Base-by-base conservation (phyloP, 2,888 invertebrate species). In the Brenthis ino region DNA sequence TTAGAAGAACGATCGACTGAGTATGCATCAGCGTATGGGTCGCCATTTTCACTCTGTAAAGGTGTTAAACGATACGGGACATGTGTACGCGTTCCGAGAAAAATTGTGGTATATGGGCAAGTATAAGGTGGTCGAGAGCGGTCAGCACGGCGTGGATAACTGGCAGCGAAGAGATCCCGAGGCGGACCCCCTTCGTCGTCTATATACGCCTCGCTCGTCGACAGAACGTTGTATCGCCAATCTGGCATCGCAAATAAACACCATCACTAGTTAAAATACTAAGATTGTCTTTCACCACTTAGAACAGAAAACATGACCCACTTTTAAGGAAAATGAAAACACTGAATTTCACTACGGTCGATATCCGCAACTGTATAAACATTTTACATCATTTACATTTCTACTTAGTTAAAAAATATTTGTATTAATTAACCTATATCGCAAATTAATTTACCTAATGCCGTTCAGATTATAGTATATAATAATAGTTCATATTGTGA, bases 181-280 rank as follows among this genome's bases (percentile, higher is more conserved):
- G 82, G 80, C 24, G 85, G 80, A 61, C 79, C 81, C 57, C 82
- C 85, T 71, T 86, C 87, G 71, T 83, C 85, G 75, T 88, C 86
- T 75, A 91, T 85, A 78, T 88, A 92, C 78, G 93, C 93, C 85
- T 93, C 93, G 83, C 90, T 93, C 79, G 93, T 92, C 77, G 93
- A 93, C 79, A 93, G 84, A 79, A 93, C 92, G 85, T 93, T 93
- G 88, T 93, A 92, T 77, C 93, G 90, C 93, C 93, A 93, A 83
- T 93, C 93, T 77, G 93, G 93, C 93, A 93, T 93, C 78, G 84
- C 89, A 82, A 77, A 83, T 79, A 77, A 81, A 78, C 82, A 88
- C 83, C 90, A 91, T 91, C 85, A 91, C 91, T 88, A 80, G 80
- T 78, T 73, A 65, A 72, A 68, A 74, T 77, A 80, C 80, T 74